These are phyloP conservation scores for Fistularia commersonii DNA, from an alignment of 2,797 vertebrate genomes.

Conservation along the genomic window DNA sequence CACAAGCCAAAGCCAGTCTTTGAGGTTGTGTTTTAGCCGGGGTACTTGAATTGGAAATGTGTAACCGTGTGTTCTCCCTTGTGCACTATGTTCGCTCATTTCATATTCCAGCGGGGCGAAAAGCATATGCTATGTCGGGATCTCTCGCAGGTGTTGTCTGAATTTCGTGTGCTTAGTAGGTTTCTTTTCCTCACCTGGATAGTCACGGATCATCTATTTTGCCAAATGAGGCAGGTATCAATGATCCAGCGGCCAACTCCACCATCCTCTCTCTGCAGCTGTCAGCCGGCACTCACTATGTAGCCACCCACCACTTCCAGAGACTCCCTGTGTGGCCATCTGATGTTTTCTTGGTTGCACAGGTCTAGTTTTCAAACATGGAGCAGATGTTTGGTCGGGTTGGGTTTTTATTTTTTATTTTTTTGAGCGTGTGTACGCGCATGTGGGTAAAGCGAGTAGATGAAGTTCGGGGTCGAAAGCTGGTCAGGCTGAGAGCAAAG, in stretches of 20 bases:
- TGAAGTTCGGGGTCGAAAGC: conserved; percentile 39
- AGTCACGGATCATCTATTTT: conserved; percentile 57
- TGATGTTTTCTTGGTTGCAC: conserved; percentile 30
- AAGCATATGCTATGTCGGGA: conserved; percentile 46
- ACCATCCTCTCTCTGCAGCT: conserved; percentile 56
- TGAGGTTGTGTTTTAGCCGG: conserved; percentile 57
- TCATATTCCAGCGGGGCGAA: conserved; percentile 33
- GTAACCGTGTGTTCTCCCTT: conserved; percentile 31
- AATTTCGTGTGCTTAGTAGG: conserved; percentile 46
- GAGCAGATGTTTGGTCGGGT: conserved; percentile 58
- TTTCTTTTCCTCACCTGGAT: conserved; percentile 44
- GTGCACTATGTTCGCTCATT: conserved; percentile 48
- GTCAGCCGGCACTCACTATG: conserved; percentile 52
- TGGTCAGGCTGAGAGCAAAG: conserved; percentile 38
- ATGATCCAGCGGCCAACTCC: conserved; percentile 32
- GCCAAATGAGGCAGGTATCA: conserved; percentile 54
- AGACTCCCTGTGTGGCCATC: conserved; percentile 43
- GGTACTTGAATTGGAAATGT: conserved; percentile 61
- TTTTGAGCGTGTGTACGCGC: no score
- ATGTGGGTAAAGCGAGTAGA: conserved; percentile 37
- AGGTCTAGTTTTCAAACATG: conserved; percentile 31
- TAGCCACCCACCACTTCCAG: conserved; percentile 41
- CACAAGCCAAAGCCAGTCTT: conserved; percentile 63
- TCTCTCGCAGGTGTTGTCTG: conserved; percentile 58
- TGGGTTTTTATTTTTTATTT: no score